These are phyloP conservation scores for Nyctereutes procyonoides DNA, from an alignment of 2,113 vertebrate genomes.

Conservation along the genomic window DNA sequence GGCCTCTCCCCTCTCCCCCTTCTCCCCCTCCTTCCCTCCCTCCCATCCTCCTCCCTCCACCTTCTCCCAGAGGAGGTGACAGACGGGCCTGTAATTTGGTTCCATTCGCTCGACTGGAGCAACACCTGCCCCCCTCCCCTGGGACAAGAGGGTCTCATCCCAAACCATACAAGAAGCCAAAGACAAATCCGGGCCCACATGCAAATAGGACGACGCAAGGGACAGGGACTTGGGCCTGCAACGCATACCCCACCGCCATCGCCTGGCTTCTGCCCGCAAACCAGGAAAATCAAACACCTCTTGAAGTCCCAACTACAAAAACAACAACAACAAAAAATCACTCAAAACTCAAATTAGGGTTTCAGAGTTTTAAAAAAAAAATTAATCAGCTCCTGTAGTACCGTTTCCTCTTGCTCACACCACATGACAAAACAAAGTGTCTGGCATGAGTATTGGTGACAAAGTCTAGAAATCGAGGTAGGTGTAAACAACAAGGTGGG, in stretches of 20 bases:
- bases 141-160: conserved; percentile 91
- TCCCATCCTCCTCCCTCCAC: conserved; percentile 83
- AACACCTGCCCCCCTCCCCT: conserved; percentile 99
- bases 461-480: neutral
- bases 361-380: conserved; percentile 66
- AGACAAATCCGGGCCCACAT: conserved; percentile 87
- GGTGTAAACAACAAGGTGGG: neutral
- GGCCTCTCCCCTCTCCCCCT: conserved; percentile 59
- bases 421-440: conserved; percentile 72
- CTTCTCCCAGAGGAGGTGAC: conserved; percentile 96
- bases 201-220: conserved; percentile 73
- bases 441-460: neutral
- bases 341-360: conserved; percentile 66
- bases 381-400: conserved; percentile 50
- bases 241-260: neutral
- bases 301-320: neutral
- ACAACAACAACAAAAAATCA: neutral
- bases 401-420: conserved; percentile 67
- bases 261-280: neutral
- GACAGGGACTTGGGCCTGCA: conserved; percentile 55
- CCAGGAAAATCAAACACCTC: neutral
- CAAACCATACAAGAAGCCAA: conserved; percentile 87
- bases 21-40: conserved; percentile 80
- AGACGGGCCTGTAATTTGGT: conserved; percentile 99
- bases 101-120: conserved; percentile 99